These are phyloP conservation scores for Bubalus kerabau DNA, from an alignment of 2,113 vertebrate species.

Conservation along the genomic window DNA sequence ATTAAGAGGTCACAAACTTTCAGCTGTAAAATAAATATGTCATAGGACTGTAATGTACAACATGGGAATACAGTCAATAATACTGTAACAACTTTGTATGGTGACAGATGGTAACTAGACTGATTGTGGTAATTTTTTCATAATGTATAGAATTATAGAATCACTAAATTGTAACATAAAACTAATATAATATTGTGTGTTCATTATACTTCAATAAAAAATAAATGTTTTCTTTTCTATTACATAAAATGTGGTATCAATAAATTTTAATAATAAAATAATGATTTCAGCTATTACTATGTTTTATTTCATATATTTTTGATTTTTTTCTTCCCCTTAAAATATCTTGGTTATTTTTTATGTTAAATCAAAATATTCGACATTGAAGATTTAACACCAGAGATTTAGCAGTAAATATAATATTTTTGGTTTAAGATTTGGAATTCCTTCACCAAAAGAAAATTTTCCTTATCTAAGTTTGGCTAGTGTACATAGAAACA, in stretches of 20 bases:
- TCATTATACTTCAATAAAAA: not conserved
- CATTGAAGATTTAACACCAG: not conserved
- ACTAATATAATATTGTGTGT: not conserved
- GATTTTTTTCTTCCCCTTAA: not conserved
- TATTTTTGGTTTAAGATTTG: not conserved
- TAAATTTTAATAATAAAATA: conserved; percentile 52
- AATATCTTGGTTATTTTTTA: not conserved
- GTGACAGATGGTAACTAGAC: not conserved
- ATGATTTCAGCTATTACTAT: not conserved
- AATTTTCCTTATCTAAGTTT: not conserved
- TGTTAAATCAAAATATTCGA: not conserved
- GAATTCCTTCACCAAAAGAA: not conserved
- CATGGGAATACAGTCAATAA: not conserved
- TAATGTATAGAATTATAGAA: not conserved
- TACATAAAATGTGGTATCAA: conserved; percentile 50
- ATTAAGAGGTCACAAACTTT: not conserved
- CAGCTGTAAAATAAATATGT: not conserved
- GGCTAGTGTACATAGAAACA: not conserved
- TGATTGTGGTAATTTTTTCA: not conserved
- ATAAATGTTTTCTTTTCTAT: conserved; percentile 16
- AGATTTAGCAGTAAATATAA: not conserved
- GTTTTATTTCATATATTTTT: not conserved
- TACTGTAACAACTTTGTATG: not conserved
- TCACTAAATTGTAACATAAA: not conserved
- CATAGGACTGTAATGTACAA: not conserved